Evolutionary conservation across 2,888 invertebrate species (phyloP).

Genomic region (Cheilosia vulpina): DNA sequence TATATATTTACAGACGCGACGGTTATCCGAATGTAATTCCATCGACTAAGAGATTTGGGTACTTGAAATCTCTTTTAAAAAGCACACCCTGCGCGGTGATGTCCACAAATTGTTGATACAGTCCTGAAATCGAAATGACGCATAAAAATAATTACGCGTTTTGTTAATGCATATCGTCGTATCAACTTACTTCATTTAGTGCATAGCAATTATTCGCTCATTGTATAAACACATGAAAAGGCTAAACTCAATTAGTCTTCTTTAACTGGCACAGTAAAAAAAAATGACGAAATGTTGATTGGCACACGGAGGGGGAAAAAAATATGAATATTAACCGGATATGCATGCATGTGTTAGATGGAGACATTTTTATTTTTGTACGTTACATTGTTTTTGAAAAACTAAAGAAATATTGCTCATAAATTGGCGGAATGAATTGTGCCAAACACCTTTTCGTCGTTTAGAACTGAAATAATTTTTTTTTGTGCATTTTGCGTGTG

Average conservation of each 20-base stretch:
- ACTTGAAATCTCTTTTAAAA: conserved; percentile 81
- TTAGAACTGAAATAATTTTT: neutral
- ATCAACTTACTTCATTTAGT: conserved; percentile 83
- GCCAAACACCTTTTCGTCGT: conserved; percentile 38
- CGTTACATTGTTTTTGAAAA: conserved; percentile 4
- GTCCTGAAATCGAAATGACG: conserved; percentile 78
- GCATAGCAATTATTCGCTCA: conserved; percentile 82
- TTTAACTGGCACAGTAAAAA: conserved; percentile 48
- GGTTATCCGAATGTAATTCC: conserved; percentile 81
- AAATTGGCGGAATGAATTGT: conserved; percentile 32
- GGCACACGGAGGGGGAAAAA: conserved; percentile 18
- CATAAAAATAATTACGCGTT: neutral
- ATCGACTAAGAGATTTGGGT: conserved; percentile 83
- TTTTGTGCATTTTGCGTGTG: conserved; percentile 48
- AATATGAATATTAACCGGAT: conserved; percentile 2
- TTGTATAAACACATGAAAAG: conserved; percentile 70
- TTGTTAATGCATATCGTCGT: neutral
- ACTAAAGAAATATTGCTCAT: neutral
- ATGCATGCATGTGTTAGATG: conserved; percentile 5
- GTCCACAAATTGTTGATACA: conserved; percentile 83
- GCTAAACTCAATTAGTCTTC: conserved; percentile 70
- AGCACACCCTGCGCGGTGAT: conserved; percentile 84
- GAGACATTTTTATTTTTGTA: conserved; percentile 4
- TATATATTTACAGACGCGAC: conserved; percentile 81
- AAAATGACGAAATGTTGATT: conserved; percentile 49